Percentiles rank a stretch among this genome's conserved stretches.
phyloP scores from a whole-genome alignment of 2,888 invertebrate genomes.

The Pecten maximus region DNA sequence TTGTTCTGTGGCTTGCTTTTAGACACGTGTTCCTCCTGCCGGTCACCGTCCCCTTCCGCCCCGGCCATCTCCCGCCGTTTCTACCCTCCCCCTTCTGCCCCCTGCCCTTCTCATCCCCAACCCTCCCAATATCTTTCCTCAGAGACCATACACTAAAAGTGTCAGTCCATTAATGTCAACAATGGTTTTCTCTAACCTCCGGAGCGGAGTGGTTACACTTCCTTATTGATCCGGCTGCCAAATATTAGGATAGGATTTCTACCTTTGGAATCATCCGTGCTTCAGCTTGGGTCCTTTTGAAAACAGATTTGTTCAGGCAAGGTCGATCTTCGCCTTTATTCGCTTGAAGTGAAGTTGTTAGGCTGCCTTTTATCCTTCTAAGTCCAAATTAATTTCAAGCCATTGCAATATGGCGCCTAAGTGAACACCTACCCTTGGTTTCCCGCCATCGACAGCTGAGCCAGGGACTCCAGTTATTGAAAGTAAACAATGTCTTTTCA shows the following conservation, averaged over 20 bases:
- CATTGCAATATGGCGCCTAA: constrained; percentile 35
- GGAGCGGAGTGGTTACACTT: not conserved
- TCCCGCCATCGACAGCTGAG: constrained; percentile 29
- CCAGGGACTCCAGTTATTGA: constrained; percentile 17
- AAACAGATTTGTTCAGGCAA: constrained; percentile 29
- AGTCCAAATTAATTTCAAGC: constrained; percentile 35
- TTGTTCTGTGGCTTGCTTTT: no score
- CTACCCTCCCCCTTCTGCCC: no score
- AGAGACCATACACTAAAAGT: not conserved
- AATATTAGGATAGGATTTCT: not conserved
- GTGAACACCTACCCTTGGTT: not conserved
- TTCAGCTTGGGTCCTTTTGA: constrained; percentile 6
- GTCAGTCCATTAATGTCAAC: not conserved
- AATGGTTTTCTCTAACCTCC: not conserved
- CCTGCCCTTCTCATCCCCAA: no score
- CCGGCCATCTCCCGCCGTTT: not conserved
- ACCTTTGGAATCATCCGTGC: constrained; percentile 3
- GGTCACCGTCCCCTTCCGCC: not conserved
- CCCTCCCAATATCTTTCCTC: not conserved
- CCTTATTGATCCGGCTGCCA: not conserved
- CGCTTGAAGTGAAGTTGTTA: constrained; percentile 20
- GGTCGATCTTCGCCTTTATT: constrained; percentile 4
- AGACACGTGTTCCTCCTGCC: not conserved
- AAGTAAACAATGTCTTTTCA: constrained; percentile 35
- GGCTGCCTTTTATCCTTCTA: constrained; percentile 17